Evolutionary conservation across 2,888 invertebrate genomes (phyloP), one percentile per base, ranked within the genome.

Genomic region (Nomada goodeniana): DNA sequence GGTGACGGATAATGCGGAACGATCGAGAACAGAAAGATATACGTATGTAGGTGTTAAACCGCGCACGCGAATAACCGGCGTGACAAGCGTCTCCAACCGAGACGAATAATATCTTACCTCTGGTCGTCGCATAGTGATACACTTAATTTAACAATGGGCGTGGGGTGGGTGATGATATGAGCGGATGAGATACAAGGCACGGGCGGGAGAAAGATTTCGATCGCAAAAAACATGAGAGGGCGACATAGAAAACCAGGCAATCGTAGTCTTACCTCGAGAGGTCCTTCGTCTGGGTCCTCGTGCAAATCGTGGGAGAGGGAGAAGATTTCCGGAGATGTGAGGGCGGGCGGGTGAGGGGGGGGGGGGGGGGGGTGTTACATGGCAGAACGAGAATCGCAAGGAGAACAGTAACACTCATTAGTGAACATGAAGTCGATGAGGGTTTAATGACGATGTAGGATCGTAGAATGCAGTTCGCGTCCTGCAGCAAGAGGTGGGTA

Each of bases 361-460:
- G 23, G 23, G 23, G 23, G 23, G 0, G 23, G 23, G 23, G 23
- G 23, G 1, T n/a, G n/a, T n/a, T 1, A 52, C 44, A 20, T 29
- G 44, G n/a, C 52, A 26, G 59, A 50, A 55, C 76, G 79, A 80
- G 82, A 78, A 71, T 86, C 78, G 64, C 68, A 73, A 72, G 85
- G 82, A 80, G 69, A 75, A 86, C 77, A 73, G 63, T 78, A 83
- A 87, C 87, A 71, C 71, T 87, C 79, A 79, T 86, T 84, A 83
- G 87, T 76, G 87, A 87, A 82, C 68, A 87, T 85, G 86, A 87
- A 72, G 57, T 82, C 84, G 87, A 86, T 86, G 85, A 85, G 59
- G 71, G 64, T 76, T 75, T 76, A 82, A 83, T 83, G 83, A 84
- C 61, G 72, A 86, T 86, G 86, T 77, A 44, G 47, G 79, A 80